These are phyloP conservation scores for Haliclona indistincta DNA, from an alignment of 37 sponge, comb jelly and placozoan species.

Conservation along the genomic window DNA sequence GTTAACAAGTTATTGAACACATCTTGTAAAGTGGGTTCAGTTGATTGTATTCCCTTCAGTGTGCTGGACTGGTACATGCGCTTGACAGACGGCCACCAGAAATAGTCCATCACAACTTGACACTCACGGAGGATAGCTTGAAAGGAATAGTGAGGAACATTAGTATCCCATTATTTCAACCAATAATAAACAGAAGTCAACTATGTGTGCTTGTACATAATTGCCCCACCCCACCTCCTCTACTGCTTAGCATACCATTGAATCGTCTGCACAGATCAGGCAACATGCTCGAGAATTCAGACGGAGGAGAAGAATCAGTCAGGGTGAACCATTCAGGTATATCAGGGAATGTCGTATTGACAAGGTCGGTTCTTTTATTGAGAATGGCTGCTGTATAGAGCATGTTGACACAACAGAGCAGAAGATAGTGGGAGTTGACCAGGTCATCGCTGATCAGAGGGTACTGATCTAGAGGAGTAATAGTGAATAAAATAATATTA, in stretches of 20 bases:
- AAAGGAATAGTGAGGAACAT: background rate
- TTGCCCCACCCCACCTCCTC: too few relatives aligned
- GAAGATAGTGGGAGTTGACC: conserved; percentile 88
- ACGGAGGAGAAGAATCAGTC: conserved; percentile 1
- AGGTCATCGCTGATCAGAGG: conserved; percentile 86
- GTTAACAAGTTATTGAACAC: background rate
- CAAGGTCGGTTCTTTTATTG: conserved; percentile 54
- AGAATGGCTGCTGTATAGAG: conserved; percentile 60
- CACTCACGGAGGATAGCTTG: conserved; percentile 80
- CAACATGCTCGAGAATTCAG: conserved; percentile 35
- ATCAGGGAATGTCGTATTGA: conserved; percentile 55
- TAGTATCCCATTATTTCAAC: background rate
- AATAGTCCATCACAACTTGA: conserved; percentile 57
- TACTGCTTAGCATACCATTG: conserved; percentile 31
- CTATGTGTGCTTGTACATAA: too few relatives aligned
- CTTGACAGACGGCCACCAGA: conserved; percentile 63
- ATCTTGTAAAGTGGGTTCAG: background rate
- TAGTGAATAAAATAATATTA: background rate
- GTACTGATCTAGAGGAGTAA: conserved; percentile 53
- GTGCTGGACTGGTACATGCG: conserved; percentile 41
- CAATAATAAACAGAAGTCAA: too few relatives aligned
- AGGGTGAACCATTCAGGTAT: conserved; percentile 28
- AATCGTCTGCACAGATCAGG: conserved; percentile 49
- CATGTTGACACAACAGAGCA: conserved; percentile 88
- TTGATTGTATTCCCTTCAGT: background rate